phyloP scores from a whole-genome alignment of 2,797 vertebrate genomes.

The Urophycis tenuis region DNA sequence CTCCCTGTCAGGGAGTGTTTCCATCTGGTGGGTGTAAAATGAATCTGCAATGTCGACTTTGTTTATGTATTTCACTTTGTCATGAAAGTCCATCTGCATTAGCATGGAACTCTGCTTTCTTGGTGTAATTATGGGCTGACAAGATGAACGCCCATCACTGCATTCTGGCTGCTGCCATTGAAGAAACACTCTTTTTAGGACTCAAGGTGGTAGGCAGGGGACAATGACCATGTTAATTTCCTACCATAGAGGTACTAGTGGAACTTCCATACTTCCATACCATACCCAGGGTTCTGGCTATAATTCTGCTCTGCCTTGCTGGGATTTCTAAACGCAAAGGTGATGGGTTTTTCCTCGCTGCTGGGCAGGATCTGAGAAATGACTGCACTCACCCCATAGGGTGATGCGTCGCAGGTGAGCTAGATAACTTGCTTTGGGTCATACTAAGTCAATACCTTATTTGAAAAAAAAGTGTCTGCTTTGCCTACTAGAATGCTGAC shows the following conservation, averaged over 20 bases:
- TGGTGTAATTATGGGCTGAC: neutral
- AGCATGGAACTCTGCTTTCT: neutral
- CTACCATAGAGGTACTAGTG: constrained; percentile 19
- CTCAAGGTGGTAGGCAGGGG: neutral
- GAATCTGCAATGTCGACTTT: neutral
- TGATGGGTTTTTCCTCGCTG: neutral
- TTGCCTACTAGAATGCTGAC: neutral
- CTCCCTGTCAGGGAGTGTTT: neutral
- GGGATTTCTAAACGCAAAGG: neutral
- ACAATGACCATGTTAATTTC: constrained; percentile 11
- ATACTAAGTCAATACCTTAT: no score
- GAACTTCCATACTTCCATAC: constrained; percentile 15
- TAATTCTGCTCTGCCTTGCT: constrained; percentile 9
- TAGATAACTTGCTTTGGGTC: no score
- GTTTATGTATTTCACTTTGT: neutral
- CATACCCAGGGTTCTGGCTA: constrained; percentile 10
- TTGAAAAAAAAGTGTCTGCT: neutral
- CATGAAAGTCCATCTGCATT: constrained; percentile 19
- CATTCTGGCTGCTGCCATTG: neutral
- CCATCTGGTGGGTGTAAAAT: neutral
- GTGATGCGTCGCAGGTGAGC: no score
- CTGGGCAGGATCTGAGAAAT: neutral
- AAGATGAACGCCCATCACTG: neutral
- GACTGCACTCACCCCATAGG: no score
- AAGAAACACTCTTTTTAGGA: neutral